Conservation (phyloP, 2,113 vertebrate genomes). For the Pholis gunnellus region DNA sequence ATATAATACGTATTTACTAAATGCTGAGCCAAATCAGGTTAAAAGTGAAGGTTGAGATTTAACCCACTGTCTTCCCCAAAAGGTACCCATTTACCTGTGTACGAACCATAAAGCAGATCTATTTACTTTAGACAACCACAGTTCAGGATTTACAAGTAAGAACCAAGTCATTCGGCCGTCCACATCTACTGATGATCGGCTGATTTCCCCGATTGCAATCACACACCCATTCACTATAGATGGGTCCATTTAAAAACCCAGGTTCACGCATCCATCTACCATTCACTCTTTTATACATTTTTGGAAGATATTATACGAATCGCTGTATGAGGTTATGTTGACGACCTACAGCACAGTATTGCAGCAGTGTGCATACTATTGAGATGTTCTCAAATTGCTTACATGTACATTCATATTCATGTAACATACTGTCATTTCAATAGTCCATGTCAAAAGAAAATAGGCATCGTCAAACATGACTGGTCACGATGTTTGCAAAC, state of each 20-base stretch:
- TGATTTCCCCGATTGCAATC: too few species aligned
- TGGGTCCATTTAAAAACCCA: neutral
- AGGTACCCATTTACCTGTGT: neutral
- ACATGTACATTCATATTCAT: neutral
- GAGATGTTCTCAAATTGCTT: neutral
- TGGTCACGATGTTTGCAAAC: neutral
- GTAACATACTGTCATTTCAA: neutral
- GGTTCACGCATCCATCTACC: neutral
- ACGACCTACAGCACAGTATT: neutral
- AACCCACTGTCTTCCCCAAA: neutral
- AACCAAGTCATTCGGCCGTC: neutral
- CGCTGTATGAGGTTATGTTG: neutral
- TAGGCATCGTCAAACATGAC: slow-evolving; percentile 1
- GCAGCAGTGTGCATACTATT: neutral
- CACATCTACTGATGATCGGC: neutral
- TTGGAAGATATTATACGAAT: neutral
- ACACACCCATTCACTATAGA: neutral
- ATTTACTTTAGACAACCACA: neutral
- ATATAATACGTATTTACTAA: neutral
- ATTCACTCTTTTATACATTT: neutral
- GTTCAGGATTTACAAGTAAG: neutral
- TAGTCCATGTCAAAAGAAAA: neutral
- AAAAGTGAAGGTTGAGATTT: neutral
- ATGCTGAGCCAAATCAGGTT: neutral
- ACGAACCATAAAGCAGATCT: neutral